Evolutionary conservation across 2,797 vertebrate species (phyloP).

Genomic region (Serranus cabrilla): DNA sequence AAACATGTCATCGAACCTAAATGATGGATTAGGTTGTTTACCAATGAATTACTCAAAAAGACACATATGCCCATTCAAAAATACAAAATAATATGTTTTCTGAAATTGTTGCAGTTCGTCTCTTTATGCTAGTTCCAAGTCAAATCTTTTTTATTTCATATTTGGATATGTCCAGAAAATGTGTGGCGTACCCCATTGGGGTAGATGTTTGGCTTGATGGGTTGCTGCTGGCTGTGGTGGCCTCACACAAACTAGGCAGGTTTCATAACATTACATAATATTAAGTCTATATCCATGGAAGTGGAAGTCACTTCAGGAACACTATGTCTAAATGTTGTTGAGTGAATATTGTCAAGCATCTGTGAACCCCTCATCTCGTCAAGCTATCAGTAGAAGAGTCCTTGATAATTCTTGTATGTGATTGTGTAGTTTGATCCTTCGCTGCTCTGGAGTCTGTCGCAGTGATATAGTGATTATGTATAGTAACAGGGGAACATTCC

Average conservation of each 20-base stretch:
- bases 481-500: slow-evolving; percentile 73
- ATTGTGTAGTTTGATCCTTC: slow-evolving; percentile 66
- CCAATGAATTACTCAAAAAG: too few species aligned
- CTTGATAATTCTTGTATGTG: slow-evolving; percentile 55
- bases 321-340: slow-evolving; percentile 15
- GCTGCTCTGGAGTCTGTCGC: slow-evolving; percentile 53
- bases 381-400: slow-evolving; percentile 33
- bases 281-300: background rate
- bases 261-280: background rate
- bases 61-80: too few species aligned
- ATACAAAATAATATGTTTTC: too few species aligned
- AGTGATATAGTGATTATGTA: slow-evolving; percentile 80
- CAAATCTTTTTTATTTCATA: background rate
- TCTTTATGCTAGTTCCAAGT: background rate
- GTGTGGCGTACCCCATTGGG: background rate
- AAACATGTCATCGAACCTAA: too few species aligned
- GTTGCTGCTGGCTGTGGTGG: background rate
- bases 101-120: too few species aligned
- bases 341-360: slow-evolving; percentile 35
- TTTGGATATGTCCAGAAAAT: slow-evolving; percentile 3
- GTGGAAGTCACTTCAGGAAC: slow-evolving; percentile 10
- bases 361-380: slow-evolving; percentile 31
- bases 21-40: too few species aligned
- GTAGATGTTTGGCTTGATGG: slow-evolving; percentile 3
- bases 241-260: background rate